Base-by-base conservation (phyloP, 2,888 invertebrate species). In the Nesidiocoris tenuis region DNA sequence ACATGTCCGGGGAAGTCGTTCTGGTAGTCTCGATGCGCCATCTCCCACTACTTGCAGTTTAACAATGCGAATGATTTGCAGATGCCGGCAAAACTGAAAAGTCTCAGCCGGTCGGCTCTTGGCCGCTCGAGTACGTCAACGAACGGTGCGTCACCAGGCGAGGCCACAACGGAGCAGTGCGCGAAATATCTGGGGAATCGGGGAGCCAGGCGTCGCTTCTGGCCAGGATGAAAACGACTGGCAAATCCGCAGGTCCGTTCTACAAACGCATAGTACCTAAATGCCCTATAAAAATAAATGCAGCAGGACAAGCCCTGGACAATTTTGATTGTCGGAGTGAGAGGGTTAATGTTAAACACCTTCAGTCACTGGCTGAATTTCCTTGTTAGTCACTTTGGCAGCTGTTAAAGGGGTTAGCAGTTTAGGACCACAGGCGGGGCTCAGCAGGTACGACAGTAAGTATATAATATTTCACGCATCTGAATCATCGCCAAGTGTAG, bases 151-250 rank as follows among this genome's bases (percentile, higher is more conserved):
- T 61, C 7, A 77, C 77, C n/a, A 63, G 77, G 22, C 63, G 77
- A 59, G 75, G 75, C 12, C 70, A 61, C 17, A 59, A 57, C 18
- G 70, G 18, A 7, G 65, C 61, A 55, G 61, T 75, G 17, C 24
- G 75, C 23, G 75, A 75, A 70, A 65, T 71, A 21, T 70, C 65
- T 0, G 77, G 77, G 9, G 77, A 77, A 71, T 77, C 77, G 12
- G 75, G 18, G 18, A 70, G 70, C 59, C 70, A 59, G 21, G 70
- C 70, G n/a, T 70, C 70, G 1, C 59, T 59, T 70, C 18, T 70
- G 16, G 70, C 70, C 7, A 57, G 70, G 17, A 59, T 70, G 59
- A 57, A 70, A 3, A 23, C 9, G 5, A 59, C 18, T 12, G 59
- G 24, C 18, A 70, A 70, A 59, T 59, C 70, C 0, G 21, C 57